phyloP scores from a whole-genome alignment of 30 jellyfish, hydroid and myxozoan species.

The Haliclystus octoradiatus region DNA sequence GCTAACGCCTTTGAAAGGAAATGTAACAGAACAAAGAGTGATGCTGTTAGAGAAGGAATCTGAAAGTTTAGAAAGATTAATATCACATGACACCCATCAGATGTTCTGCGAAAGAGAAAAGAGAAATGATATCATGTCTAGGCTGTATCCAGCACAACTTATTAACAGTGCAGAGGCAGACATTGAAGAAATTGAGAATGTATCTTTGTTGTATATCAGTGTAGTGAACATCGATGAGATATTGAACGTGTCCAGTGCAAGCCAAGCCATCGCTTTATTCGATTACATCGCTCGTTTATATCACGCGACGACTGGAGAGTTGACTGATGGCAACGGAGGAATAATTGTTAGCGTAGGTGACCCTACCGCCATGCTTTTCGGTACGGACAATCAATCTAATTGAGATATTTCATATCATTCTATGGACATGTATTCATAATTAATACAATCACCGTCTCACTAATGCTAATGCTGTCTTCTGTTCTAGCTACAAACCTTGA shows the following conservation, averaged over 20 bases:
- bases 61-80: conserved; percentile 59
- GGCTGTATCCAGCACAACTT: conserved; percentile 53
- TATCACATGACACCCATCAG: conserved; percentile 59
- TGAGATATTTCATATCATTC: too few relatives aligned
- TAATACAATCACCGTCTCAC: too few relatives aligned
- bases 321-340: too few relatives aligned
- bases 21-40: conserved; percentile 54
- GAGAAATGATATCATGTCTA: conserved; percentile 32
- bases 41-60: conserved; percentile 72
- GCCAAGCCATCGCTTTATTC: conserved; percentile 28
- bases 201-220: conserved; percentile 33
- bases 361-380: too few relatives aligned
- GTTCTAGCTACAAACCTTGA: too few relatives aligned
- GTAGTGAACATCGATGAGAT: conserved; percentile 34
- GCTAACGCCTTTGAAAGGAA: conserved; percentile 72
- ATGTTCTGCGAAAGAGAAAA: conserved; percentile 52
- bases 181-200: conserved; percentile 18
- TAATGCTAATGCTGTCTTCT: too few relatives aligned
- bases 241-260: conserved; percentile 21
- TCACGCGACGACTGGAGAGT: too few relatives aligned
- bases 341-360: too few relatives aligned
- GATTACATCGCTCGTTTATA: conserved; percentile 26
- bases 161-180: conserved; percentile 2
- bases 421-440: too few relatives aligned
- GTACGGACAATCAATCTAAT: too few relatives aligned